Base-by-base conservation (phyloP, 2,113 vertebrate genomes). In the Etheostoma cragini region DNA sequence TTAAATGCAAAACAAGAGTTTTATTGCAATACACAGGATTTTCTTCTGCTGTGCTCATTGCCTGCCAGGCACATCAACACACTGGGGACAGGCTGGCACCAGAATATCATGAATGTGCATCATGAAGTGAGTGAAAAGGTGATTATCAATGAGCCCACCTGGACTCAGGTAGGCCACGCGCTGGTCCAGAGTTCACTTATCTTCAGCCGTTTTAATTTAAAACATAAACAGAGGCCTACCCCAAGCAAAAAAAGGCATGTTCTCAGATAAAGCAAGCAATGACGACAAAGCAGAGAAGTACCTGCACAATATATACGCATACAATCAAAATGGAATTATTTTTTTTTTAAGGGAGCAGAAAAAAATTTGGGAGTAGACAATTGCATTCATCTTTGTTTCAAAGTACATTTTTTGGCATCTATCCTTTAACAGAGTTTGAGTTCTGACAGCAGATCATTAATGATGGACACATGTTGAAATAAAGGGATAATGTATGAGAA, bases 21-120 rank as follows among this genome's bases (percentile, higher is more conserved):
- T 97, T 96, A 96, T 96, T 97, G 94, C 87, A 91, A 94, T 88
- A 93, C 88, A 93, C 91, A 91, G 92, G 89, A 76, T 77, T 82
- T 70, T 72, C 78, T 84, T 88, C 91, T 89, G 88, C 87, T 88
- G 74, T 58, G 17, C 87, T 90, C 80, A 88, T 80, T 94, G 87
- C 89, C 84, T 70, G 87, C 87, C 87, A 90, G 87, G 83, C 91
- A 92, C 88, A 72, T 84, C 80, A 82, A 89, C 86, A 92, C 78
- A 73, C 13, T 65, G 69, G 86, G 91, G 77, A 83, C 88, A 89
- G 85, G 89, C 87, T 81, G 86, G 87, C 90, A 90, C 74, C 73
- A 70, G 53, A 83, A 89, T 73, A 89, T 69, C 87, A 83, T 78
- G 38, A 87, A 85, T 86, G 80, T 88, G 90, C 74, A 13, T 88